These are phyloP conservation scores for Vanessa tameamea DNA, from an alignment of 1,140 invertebrate species.

Conservation along the genomic window DNA sequence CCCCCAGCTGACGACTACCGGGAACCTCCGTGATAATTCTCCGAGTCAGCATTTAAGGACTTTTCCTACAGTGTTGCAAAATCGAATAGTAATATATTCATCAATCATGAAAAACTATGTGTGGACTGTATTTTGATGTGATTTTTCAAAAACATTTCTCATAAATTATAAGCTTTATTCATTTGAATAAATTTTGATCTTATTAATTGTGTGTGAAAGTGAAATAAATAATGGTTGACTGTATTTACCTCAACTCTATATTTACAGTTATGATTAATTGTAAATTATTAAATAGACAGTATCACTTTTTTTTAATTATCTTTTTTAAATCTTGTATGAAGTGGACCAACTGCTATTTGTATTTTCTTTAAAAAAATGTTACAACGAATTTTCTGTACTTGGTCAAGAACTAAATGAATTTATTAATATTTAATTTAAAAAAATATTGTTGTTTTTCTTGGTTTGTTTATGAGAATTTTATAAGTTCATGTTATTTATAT, in stretches of 20 bases:
- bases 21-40: conserved; percentile 19
- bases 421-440: neutral
- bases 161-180: neutral
- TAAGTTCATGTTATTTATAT: neutral
- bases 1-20: conserved; percentile 23
- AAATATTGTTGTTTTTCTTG: neutral
- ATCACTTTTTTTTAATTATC: neutral
- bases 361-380: neutral
- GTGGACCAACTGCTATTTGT: neutral
- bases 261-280: neutral
- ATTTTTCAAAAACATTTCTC: neutral
- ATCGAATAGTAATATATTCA: neutral
- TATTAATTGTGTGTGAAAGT: neutral
- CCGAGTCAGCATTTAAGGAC: conserved; percentile 24
- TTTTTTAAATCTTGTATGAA: neutral
- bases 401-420: neutral
- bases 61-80: conserved; percentile 8
- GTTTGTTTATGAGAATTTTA: conserved; percentile 8
- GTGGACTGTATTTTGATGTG: neutral
- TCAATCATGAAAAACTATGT: neutral
- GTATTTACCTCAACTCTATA: neutral
- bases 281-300: neutral
- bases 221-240: neutral
- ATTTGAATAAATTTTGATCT: neutral
- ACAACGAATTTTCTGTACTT: conserved; percentile 2